Evolutionary conservation across 2,113 vertebrate species (phyloP).

Genomic region (Sceloporus tristichus): DNA sequence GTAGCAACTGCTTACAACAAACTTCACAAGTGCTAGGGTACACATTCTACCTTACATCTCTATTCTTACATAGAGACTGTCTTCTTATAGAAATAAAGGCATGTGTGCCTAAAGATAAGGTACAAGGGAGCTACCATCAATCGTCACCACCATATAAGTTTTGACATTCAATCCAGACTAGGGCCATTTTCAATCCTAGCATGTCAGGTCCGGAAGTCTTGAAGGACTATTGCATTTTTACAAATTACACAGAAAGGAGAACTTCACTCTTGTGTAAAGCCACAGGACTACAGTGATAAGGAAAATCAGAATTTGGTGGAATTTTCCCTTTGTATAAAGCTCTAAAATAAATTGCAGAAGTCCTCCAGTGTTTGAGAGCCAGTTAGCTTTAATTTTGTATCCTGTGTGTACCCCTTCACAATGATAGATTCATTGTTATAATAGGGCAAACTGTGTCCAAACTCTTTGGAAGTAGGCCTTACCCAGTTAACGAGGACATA

Average conservation of each 20-base stretch:
- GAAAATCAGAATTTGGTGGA: background rate
- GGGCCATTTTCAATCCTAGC: background rate
- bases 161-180: background rate
- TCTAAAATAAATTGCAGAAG: background rate
- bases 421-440: background rate
- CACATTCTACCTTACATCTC: background rate
- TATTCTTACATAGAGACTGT: background rate
- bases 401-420: background rate
- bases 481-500: conserved; percentile 99
- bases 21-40: background rate
- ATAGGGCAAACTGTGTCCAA: background rate
- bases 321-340: background rate
- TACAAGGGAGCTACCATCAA: background rate
- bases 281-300: background rate
- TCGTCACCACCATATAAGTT: background rate
- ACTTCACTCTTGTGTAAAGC: background rate
- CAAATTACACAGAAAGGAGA: background rate
- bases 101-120: background rate
- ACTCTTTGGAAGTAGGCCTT: conserved; percentile 42
- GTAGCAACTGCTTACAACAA: background rate
- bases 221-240: background rate
- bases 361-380: background rate
- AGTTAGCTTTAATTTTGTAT: background rate
- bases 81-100: background rate
- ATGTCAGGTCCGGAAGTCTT: background rate